Evolutionary conservation across 2,888 invertebrate species (phyloP), one percentile per base, ranked within the genome.

Genomic region (Zaprionus lineosus): DNA sequence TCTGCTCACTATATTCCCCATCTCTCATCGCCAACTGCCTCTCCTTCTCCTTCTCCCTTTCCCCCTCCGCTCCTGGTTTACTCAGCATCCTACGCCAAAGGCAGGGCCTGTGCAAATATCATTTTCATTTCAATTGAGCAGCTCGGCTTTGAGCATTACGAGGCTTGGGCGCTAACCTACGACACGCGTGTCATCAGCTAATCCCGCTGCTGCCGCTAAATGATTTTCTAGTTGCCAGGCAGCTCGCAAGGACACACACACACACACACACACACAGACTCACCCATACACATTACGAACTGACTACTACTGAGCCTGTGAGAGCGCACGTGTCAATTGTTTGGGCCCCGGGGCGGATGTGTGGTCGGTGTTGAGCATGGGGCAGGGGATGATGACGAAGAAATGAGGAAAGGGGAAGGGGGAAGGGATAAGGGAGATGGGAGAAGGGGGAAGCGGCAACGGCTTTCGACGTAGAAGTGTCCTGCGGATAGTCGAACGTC

Each of bases 161-260:
- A 19, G 19, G 61, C 43, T 29, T 48, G 39, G 57, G 59, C 56
- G 77, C 74, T 76, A 76, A 74, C 74, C 77, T 74, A 67, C 65
- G 74, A 68, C 83, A 79, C 84, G 79, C 77, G 74, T 82, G 86
- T 86, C 86, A 77, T 70, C 76, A 62, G 76, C 86, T 87, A 88
- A 87, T 88, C 87, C 88, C 60, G 69, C 60, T 58, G 79, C 87
- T 84, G 84, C 86, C 87, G 78, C 85, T 86, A 88, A 87, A 88
- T 88, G 87, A 88, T 87, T 87, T 86, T 84, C 85, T 83, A 84
- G 86, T 86, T 85, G 74, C 75, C 75, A 75, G 50, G 68, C 63
- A 78, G 73, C 65, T 59, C 60, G 63, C 61, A 59, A 68, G 70
- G 73, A 74, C 64, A 64, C 56, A 59, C 51, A 68, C 62, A 57